Conservation (phyloP, 2,113 vertebrate species). For the Siphamia tubifer region DNA sequence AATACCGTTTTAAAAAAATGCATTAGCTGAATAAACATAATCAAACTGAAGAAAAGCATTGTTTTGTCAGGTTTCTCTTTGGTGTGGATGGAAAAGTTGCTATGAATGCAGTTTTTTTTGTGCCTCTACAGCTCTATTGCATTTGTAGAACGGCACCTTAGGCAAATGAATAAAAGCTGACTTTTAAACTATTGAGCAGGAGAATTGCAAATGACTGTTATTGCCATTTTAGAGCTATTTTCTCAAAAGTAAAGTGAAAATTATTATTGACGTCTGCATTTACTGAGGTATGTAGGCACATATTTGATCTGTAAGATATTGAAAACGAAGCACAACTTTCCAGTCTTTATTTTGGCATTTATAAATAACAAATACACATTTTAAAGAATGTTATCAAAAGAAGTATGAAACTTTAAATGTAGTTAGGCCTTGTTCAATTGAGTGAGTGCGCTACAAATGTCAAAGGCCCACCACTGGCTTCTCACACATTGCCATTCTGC, state of each 20-base stretch:
- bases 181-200: too few relatives aligned
- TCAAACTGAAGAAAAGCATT: background rate
- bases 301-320: too few relatives aligned
- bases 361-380: conserved; percentile 61
- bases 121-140: too few relatives aligned
- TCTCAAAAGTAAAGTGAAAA: too few relatives aligned
- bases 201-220: too few relatives aligned
- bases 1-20: conserved; percentile 37
- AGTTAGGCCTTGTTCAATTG: conserved; percentile 14
- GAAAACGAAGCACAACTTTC: background rate
- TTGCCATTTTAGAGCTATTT: too few relatives aligned
- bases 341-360: conserved; percentile 34
- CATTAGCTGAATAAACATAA: conserved; percentile 60
- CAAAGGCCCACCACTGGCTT: background rate
- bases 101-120: too few relatives aligned
- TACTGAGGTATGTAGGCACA: too few relatives aligned
- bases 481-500: background rate
- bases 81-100: background rate
- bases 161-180: too few relatives aligned
- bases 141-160: too few relatives aligned
- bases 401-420: conserved; percentile 53
- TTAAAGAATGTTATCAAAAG: conserved; percentile 42
- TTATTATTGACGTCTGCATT: too few relatives aligned
- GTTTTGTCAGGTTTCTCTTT: background rate
- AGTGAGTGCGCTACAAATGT: background rate